Conservation (phyloP, 2,888 invertebrate genomes). For the Hirtodrosophila duncani region DNA sequence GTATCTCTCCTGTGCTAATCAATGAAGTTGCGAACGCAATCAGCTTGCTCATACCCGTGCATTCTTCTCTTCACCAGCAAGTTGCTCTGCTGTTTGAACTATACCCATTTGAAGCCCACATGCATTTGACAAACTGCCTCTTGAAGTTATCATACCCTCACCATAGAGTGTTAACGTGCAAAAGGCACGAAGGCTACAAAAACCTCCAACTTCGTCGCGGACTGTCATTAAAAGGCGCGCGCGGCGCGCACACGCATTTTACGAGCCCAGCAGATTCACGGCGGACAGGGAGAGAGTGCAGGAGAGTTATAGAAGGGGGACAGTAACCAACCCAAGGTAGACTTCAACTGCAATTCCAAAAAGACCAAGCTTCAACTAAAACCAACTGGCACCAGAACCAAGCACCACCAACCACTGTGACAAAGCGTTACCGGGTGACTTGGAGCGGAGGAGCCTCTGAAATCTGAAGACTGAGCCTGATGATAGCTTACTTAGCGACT, state of each 20-base stretch:
- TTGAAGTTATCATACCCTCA: conserved; percentile 3
- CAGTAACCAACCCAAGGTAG: conserved; percentile 15
- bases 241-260: conserved; percentile 71
- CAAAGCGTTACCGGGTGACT: conserved; percentile 29
- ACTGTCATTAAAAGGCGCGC: conserved; percentile 74
- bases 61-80: too few species aligned
- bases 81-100: too few species aligned
- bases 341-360: not conserved
- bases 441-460: conserved; percentile 8
- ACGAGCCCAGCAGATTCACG: too few species aligned
- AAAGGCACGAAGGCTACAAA: too few species aligned
- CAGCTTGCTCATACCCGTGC: too few species aligned
- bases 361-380: too few species aligned
- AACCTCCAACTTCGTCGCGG: conserved; percentile 20
- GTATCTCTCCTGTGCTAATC: too few species aligned
- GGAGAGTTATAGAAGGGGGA: conserved; percentile 6
- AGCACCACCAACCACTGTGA: conserved; percentile 49
- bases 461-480: conserved; percentile 43
- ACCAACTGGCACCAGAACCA: too few species aligned
- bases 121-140: not conserved
- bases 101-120: too few species aligned
- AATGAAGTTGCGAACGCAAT: too few species aligned
- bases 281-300: conserved; percentile 31
- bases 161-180: conserved; percentile 1
- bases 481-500: conserved; percentile 76